These are phyloP conservation scores for Oxygymnocypris stewartii DNA, from an alignment of 2,113 vertebrate species.

Conservation along the genomic window DNA sequence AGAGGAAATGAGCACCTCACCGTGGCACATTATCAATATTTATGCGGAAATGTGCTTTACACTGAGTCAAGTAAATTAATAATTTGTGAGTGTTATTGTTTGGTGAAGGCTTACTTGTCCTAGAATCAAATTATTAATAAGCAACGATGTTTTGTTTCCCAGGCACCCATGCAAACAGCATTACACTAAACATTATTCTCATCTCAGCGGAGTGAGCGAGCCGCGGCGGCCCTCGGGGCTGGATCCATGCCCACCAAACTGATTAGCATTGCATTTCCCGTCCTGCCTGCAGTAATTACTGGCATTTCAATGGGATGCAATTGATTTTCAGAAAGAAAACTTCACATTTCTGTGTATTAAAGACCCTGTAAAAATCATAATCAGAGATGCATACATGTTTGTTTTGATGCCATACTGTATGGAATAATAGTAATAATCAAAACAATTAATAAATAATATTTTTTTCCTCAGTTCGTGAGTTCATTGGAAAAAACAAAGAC, in stretches of 20 bases:
- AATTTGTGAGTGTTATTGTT: slow-evolving; percentile 10
- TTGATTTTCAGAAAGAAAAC: neutral
- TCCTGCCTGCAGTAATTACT: slow-evolving; percentile 11
- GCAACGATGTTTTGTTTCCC: slow-evolving; percentile 8
- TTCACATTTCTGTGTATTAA: neutral
- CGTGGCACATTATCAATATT: neutral
- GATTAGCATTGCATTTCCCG: slow-evolving; percentile 4
- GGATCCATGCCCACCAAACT: slow-evolving; percentile 5
- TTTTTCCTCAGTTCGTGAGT: too few species aligned
- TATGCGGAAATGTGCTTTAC: neutral
- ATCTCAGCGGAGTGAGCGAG: neutral
- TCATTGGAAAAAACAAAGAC: too few species aligned
- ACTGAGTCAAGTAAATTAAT: neutral
- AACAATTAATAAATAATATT: too few species aligned
- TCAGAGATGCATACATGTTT: neutral
- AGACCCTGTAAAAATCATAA: neutral
- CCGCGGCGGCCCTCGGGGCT: neutral
- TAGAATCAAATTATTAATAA: slow-evolving; percentile 21
- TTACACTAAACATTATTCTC: slow-evolving; percentile 30
- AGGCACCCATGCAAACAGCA: neutral
- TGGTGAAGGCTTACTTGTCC: neutral
- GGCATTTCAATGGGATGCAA: neutral
- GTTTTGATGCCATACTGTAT: neutral
- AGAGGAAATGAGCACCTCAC: neutral
- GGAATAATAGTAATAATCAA: too few species aligned